phyloP scores from a whole-genome alignment of 2,797 vertebrate species.

The Sebastes itinus region DNA sequence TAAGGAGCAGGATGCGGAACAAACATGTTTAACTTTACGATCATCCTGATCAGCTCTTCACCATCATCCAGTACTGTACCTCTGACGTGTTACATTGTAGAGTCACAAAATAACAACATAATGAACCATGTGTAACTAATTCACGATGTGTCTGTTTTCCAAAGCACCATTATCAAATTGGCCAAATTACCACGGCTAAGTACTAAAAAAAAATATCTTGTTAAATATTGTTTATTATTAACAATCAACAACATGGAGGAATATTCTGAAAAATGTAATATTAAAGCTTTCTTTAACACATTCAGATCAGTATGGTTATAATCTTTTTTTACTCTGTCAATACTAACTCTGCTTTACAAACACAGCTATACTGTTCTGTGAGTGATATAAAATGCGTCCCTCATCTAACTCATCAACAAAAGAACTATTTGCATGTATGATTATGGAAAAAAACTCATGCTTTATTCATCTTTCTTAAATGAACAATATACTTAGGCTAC shows the following conservation, averaged over 20 bases:
- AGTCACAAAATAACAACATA: neutral
- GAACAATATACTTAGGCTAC: slow-evolving; percentile 72
- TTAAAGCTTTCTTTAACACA: slow-evolving; percentile 4
- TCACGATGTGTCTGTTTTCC: neutral
- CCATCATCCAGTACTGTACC: neutral
- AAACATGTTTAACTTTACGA: neutral
- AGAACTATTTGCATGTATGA: slow-evolving; percentile 31
- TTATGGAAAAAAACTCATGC: slow-evolving; percentile 74
- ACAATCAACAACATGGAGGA: slow-evolving; percentile 4
- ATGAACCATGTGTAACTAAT: neutral
- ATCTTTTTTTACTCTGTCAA: neutral
- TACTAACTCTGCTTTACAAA: neutral
- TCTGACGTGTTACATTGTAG: neutral
- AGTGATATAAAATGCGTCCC: neutral
- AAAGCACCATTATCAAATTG: neutral
- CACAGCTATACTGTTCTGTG: neutral
- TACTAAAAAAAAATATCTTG: neutral
- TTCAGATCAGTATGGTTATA: neutral
- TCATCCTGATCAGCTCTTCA: neutral
- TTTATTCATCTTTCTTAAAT: slow-evolving; percentile 78
- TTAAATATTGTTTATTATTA: neutral
- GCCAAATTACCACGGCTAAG: neutral
- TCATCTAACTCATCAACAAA: slow-evolving; percentile 30
- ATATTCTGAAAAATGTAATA: neutral
- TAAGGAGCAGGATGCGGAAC: neutral